Evolutionary conservation across 1,140 invertebrate genomes (phyloP), one percentile per base, ranked within the genome.

Genomic region (Dryas iulia): DNA sequence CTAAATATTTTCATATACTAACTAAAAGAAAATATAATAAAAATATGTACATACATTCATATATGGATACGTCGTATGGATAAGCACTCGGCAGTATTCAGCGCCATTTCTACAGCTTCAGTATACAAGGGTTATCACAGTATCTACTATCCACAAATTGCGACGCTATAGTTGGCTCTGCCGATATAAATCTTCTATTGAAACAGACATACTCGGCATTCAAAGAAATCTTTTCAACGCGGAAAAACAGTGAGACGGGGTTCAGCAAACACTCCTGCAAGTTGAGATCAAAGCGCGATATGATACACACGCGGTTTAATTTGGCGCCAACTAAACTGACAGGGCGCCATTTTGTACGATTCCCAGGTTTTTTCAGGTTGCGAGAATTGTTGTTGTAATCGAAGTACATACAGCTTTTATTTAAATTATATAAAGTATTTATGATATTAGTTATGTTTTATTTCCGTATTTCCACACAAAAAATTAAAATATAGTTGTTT

Each of bases 151-250:
- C 83, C 81, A 87, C 86, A 89, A 89, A 87, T 89, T 89, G 86
- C 84, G 65, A 81, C 83, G 81, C 84, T 83, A 85, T 83, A 84
- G 72, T 56, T 64, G 76, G 71, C 74, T 77, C 71, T 74, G 68
- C 76, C 86, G 87, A 89, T 90, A 90, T 86, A 86, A 86, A 90
- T 90, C 87, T 88, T 73, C 82, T 83, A 88, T 88, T 90, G 86
- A 88, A 86, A 88, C 81, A 83, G 68, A 66, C 73, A 70, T 78
- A 67, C 69, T 76, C 79, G 63, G 74, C 76, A 86, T 88, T 90
- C 87, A 88, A 71, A 71, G 65, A 74, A 57, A 76, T 77, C 84
- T 78, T 82, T 89, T 87, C 84, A 87, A 76, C 74, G 78, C 57
- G 71, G 81, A 84, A 86, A 90, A 87, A 88, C 82, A 90, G 74